Percentiles rank a stretch among this genome's conserved stretches.
These are phyloP conservation scores for Notolepis coatsorum DNA, from an alignment of 2,797 vertebrate genomes.

Conservation along the genomic window DNA sequence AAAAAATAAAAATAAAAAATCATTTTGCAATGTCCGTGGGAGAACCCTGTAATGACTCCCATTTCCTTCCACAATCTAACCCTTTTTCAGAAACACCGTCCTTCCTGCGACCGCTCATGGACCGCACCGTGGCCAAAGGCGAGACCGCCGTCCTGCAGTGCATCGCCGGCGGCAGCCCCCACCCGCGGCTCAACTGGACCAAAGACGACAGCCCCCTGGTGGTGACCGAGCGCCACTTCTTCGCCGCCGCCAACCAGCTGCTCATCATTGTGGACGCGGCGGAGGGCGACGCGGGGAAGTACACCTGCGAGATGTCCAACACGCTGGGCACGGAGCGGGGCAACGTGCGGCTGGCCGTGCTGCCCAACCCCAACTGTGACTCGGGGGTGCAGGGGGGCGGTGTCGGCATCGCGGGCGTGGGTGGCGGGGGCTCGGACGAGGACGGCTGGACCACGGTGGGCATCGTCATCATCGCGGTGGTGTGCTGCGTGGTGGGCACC, in stretches of 20 bases:
- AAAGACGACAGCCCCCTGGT: conserved; percentile 92
- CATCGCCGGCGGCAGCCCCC: conserved; percentile 94
- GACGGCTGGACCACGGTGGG: conserved; percentile 96
- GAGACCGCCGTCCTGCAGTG: conserved; percentile 96
- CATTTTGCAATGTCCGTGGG: too few species aligned
- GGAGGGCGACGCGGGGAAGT: conserved; percentile 90
- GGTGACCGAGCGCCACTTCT: conserved; percentile 95
- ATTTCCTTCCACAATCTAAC: too few species aligned
- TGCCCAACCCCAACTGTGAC: conserved; percentile 93
- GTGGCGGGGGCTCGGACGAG: conserved; percentile 71
- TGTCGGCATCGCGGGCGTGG: conserved; percentile 20
- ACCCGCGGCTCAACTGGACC: conserved; percentile 94
- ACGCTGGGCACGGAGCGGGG: conserved; percentile 93
- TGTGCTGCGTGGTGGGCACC: conserved; percentile 98
- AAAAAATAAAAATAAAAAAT: too few species aligned
- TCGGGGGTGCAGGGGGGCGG: conserved; percentile 76
- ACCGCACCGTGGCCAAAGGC: conserved; percentile 92
- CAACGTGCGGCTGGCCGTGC: conserved; percentile 88
- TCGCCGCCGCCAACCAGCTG: conserved; percentile 95
- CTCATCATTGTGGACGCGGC: conserved; percentile 95
- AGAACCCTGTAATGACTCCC: too few species aligned
- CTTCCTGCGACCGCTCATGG: conserved; percentile 91
- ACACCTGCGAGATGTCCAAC: conserved; percentile 98
- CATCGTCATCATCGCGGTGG: conserved; percentile 96
- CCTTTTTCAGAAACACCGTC: conserved; percentile 90